Base-by-base conservation (phyloP, 2,888 invertebrate genomes). In the Matsumyia berberina region DNA sequence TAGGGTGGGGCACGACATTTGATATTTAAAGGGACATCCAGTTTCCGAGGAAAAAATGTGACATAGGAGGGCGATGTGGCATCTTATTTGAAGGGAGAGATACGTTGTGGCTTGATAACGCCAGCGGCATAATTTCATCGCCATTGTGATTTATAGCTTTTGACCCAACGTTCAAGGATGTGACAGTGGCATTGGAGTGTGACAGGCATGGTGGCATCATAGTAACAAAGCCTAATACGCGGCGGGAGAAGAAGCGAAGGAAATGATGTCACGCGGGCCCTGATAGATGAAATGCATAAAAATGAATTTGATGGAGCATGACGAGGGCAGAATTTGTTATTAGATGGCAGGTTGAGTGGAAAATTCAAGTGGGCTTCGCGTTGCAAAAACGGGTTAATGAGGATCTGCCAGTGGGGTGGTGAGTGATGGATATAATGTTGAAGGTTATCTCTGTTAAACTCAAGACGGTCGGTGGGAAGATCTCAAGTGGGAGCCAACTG, bases 111-210 rank as follows among this genome's bases (percentile, higher is more conserved):
- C 8, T 19, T 31, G 37, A 19, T 51, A 37, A 60, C 42, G 12
- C 19, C 33, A 46, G 39, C 29, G 37, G 33, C 57, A 66, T 76
- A 49, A 66, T 66, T 66, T 67, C 67, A 8, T 19, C 15, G 8
- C 55, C 17, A 39, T 49, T 60, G 67, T 77, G 77, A 77, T 77
- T 77, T 77, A 77, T 77, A 60, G 51, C 67, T 44, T 69, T 53
- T 51, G 67, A 69, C 58, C 77, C 29, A 77, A 15, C 77, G 44
- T 67, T 69, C 77, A 53, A 53, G 67, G 60, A 60, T 69, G 60
- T 60, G 58, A 53, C 67, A 76, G 60, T 69, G 67, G 44, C 77
- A 60, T 67, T 57, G 53, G 24, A 42, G 42, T 42, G 53, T 60
- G 24, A 53, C 44, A 49, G 31, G 31, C 3, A 37, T 44, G 19